These are phyloP conservation scores for Lates calcarifer DNA, from an alignment of 2,113 vertebrate genomes.

Conservation along the genomic window DNA sequence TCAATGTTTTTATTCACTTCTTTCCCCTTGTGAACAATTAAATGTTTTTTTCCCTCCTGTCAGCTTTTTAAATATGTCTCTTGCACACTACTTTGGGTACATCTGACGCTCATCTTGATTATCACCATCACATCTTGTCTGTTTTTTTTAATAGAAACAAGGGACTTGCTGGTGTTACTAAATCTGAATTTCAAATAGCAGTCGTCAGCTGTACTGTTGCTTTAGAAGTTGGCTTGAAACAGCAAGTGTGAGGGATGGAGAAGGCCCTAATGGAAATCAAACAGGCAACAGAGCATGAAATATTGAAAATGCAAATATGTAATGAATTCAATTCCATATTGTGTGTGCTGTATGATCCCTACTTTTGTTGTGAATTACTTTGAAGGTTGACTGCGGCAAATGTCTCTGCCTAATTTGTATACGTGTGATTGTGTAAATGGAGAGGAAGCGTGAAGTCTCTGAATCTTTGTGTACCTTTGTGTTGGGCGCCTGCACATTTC, in stretches of 20 bases:
- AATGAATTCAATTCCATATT: slow-evolving; percentile 59
- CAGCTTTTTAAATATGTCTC: slow-evolving; percentile 3
- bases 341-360: slow-evolving; percentile 40
- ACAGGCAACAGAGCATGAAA: slow-evolving; percentile 65
- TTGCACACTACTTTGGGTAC: background rate
- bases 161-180: slow-evolving; percentile 23
- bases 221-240: slow-evolving; percentile 46
- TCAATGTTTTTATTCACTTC: background rate
- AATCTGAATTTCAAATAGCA: slow-evolving; percentile 63
- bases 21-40: slow-evolving; percentile 1
- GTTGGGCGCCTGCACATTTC: background rate
- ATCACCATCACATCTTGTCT: slow-evolving; percentile 32
- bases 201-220: slow-evolving; percentile 49
- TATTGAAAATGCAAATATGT: slow-evolving; percentile 74
- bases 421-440: slow-evolving; percentile 14
- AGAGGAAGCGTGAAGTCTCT: slow-evolving; percentile 4
- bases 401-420: slow-evolving; percentile 35
- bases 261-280: slow-evolving; percentile 67
- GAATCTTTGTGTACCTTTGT: background rate
- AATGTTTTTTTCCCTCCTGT: background rate
- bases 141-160: background rate
- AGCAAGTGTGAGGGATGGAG: slow-evolving; percentile 20
- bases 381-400: slow-evolving; percentile 17
- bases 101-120: slow-evolving; percentile 45
- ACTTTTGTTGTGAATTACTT: slow-evolving; percentile 39